Conservation (phyloP, 1,140 invertebrate genomes). For the Rhynchophorus ferrugineus region DNA sequence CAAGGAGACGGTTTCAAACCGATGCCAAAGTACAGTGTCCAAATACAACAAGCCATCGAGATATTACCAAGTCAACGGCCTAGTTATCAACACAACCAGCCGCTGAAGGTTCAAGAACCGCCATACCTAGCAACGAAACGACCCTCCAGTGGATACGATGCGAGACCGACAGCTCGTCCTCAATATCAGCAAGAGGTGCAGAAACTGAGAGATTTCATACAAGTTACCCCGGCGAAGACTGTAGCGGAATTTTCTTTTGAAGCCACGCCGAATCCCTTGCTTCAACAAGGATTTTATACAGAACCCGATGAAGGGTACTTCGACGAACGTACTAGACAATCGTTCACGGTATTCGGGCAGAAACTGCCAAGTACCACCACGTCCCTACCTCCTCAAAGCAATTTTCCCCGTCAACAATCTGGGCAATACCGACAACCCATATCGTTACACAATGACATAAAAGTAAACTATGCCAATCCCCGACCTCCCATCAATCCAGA, state of each 20-base stretch:
- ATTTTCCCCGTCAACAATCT: conserved; percentile 20
- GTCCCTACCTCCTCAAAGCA: conserved; percentile 33
- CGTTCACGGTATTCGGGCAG: conserved; percentile 67
- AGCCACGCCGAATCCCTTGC: conserved; percentile 53
- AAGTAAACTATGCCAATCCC: conserved; percentile 54
- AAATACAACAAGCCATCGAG: conserved; percentile 38
- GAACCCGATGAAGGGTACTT: conserved; percentile 62
- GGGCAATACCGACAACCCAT: conserved; percentile 39
- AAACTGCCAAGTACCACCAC: conserved; percentile 52
- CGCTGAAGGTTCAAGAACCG: conserved; percentile 41
- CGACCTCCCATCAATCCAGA: conserved; percentile 56
- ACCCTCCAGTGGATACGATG: conserved; percentile 22
- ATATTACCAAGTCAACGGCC: conserved; percentile 29
- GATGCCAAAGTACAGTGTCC: conserved; percentile 54
- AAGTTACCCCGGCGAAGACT: conserved; percentile 20
- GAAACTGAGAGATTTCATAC: neutral
- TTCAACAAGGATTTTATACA: conserved; percentile 60
- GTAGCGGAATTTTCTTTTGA: conserved; percentile 35
- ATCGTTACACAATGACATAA: conserved; percentile 51
- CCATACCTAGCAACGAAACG: conserved; percentile 36
- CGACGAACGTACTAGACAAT: conserved; percentile 69
- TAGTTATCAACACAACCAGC: conserved; percentile 38
- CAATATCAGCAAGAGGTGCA: conserved; percentile 15
- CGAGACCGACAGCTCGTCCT: neutral
- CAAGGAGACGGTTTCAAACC: conserved; percentile 53